phyloP scores from a whole-genome alignment of 2,797 vertebrate species.

The Crocidura indochinensis region DNA sequence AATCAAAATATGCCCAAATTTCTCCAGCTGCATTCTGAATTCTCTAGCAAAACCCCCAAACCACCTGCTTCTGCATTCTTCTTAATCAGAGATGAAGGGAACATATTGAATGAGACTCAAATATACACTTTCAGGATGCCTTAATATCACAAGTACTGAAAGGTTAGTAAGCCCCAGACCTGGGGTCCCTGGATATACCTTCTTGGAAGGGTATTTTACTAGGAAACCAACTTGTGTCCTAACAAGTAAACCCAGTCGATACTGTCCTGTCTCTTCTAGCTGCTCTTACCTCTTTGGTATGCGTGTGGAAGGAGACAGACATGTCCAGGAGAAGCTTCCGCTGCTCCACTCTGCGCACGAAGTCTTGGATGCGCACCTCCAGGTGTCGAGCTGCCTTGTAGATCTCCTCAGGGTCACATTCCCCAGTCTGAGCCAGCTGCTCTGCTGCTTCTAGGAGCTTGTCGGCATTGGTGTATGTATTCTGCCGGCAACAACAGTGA shows the following conservation, averaged over 20 bases:
- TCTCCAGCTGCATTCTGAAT: slow-evolving; percentile 2
- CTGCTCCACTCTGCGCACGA: slow-evolving; percentile 97
- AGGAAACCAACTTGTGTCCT: background rate
- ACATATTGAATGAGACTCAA: slow-evolving; percentile 5
- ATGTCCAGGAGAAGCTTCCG: slow-evolving; percentile 98
- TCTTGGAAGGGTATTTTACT: background rate
- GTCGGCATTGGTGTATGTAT: slow-evolving; percentile 99
- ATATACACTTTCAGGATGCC: background rate
- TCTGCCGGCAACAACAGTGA: slow-evolving; percentile 91
- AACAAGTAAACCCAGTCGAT: background rate
- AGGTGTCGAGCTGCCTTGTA: slow-evolving; percentile 98
- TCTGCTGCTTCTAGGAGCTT: slow-evolving; percentile 98
- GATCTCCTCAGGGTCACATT: slow-evolving; percentile 99
- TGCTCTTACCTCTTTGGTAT: slow-evolving; percentile 97
- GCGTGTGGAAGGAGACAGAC: slow-evolving; percentile 99
- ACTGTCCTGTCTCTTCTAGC: background rate
- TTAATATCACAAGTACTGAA: background rate
- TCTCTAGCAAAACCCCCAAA: background rate
- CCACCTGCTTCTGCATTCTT: background rate
- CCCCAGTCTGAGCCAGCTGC: slow-evolving; percentile 98
- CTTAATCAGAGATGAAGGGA: background rate
- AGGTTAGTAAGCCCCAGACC: background rate
- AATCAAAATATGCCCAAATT: background rate
- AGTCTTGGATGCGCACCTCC: slow-evolving; percentile 99
- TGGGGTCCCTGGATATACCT: background rate